Conservation (phyloP, 2,113 vertebrate species). For the Neotoma lepida region DNA sequence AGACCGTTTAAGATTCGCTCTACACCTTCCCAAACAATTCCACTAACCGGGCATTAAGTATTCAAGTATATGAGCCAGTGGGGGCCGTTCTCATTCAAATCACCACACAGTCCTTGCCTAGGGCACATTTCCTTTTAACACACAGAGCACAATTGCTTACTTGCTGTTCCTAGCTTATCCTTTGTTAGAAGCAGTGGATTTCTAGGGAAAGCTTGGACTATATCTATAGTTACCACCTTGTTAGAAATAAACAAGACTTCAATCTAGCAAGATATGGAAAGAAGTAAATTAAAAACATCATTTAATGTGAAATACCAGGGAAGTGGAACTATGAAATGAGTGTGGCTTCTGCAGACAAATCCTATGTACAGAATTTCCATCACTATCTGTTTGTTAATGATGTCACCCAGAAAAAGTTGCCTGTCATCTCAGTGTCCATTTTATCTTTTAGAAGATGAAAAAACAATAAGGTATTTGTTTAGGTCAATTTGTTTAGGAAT, state of each 20-base stretch:
- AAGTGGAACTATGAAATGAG: background rate
- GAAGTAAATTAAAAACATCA: background rate
- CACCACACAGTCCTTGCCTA: background rate
- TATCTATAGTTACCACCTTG: background rate
- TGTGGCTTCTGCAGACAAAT: background rate
- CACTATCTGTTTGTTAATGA: background rate
- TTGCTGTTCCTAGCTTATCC: background rate
- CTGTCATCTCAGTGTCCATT: background rate
- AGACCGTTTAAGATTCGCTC: too few species aligned
- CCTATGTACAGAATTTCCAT: background rate
- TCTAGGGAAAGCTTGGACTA: background rate
- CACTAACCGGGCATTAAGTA: background rate
- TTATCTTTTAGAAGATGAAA: slow-evolving; percentile 35
- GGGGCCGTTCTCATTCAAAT: background rate
- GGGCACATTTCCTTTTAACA: background rate
- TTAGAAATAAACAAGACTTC: slow-evolving; percentile 40
- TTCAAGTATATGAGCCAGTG: background rate
- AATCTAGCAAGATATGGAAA: background rate
- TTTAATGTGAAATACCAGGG: background rate
- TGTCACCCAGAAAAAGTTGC: background rate
- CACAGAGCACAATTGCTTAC: background rate
- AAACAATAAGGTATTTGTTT: background rate
- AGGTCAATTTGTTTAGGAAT: background rate
- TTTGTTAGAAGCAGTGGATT: slow-evolving; percentile 39
- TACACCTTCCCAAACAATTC: background rate